A percentile compares a stretch with the other conserved stretches of the same genome.
Evolutionary conservation across 1,140 invertebrate species (phyloP).

Genomic region (Penaeus indicus): DNA sequence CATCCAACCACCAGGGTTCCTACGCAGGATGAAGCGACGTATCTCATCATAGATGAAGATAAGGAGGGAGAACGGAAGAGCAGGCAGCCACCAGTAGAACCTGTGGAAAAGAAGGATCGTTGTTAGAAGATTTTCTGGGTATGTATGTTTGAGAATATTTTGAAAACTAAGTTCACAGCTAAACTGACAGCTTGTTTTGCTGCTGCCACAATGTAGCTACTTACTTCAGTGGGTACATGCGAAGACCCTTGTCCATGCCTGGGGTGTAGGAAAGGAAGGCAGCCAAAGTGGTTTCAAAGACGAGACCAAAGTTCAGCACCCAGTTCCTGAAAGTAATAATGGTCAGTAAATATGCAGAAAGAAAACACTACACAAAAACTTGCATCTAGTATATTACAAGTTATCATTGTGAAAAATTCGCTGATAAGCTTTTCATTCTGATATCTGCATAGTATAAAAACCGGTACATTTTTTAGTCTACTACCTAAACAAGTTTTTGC

Average conservation of each 20-base stretch:
- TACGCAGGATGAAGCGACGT: constrained; percentile 78
- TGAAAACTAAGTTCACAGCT: too few relatives aligned
- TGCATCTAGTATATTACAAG: background rate
- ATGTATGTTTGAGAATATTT: too few relatives aligned
- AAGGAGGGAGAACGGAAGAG: constrained; percentile 81
- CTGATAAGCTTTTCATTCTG: too few relatives aligned
- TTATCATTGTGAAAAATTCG: background rate
- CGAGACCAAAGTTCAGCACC: constrained; percentile 82
- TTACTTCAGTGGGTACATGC: constrained; percentile 75
- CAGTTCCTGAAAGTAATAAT: constrained; percentile 73
- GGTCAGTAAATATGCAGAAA: background rate
- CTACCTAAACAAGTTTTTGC: too few relatives aligned
- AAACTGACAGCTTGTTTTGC: too few relatives aligned
- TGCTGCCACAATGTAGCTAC: constrained; percentile 34
- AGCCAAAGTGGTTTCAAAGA: constrained; percentile 82
- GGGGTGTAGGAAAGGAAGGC: constrained; percentile 81
- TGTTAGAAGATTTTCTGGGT: background rate
- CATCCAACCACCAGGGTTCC: constrained; percentile 78
- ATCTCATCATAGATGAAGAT: constrained; percentile 86
- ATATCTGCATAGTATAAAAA: background rate
- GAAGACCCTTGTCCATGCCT: constrained; percentile 77
- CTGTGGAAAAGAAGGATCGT: constrained; percentile 68
- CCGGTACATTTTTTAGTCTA: too few relatives aligned
- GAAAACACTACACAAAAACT: background rate
- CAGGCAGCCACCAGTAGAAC: constrained; percentile 82